Evolutionary conservation across 1,140 invertebrate species (phyloP), one percentile per base, ranked within the genome.

Genomic region (Drosophila tristis): DNA sequence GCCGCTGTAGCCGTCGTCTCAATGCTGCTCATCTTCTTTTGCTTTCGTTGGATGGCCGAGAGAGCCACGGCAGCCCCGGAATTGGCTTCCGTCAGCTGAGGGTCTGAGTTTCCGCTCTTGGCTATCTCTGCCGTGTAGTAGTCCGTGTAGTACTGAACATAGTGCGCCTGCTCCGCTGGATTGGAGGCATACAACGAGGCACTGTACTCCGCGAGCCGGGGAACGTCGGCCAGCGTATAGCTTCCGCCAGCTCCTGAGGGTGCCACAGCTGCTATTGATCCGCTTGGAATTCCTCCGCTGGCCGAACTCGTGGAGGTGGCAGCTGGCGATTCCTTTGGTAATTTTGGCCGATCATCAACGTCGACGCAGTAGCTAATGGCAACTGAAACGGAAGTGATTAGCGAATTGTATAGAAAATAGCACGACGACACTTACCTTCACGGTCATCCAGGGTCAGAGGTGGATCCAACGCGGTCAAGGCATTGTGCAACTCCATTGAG

Each of bases 41-140:
- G 90, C 57, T 92, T 93, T 78, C 86, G 90, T 82, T 92, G 74
- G 53, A 98, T 97, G 9, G 97, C 97, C 5, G 96, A 97, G 66
- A 98, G 96, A 0, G 97, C 97, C 0, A 98, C 96, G 35, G 97
- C 97, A 5, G 97, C 97, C 5, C 97, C 97, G 2, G 97, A 96
- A 93, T 98, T 98, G 0, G 95, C 96, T 11, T 95, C 86, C 0
- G 90, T 90, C 13, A 91, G 93, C 60, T 92, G 92, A 54, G 94
- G 93, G 74, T 93, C 94, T 6, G 26, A 13, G 2, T 16, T 39
- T 13, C 75, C 67, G 2, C 94, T 95, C 55, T 95, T 94, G 53
- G 93, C 93, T 68, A 96, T 95, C 81, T 96, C 95, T 79, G 95
- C 95, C 39, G 95, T 93, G 91, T 97, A 98, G 92, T 97, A 98